Evolutionary conservation across 2,797 vertebrate species (phyloP).

Genomic region (Pogonophryne albipinna): DNA sequence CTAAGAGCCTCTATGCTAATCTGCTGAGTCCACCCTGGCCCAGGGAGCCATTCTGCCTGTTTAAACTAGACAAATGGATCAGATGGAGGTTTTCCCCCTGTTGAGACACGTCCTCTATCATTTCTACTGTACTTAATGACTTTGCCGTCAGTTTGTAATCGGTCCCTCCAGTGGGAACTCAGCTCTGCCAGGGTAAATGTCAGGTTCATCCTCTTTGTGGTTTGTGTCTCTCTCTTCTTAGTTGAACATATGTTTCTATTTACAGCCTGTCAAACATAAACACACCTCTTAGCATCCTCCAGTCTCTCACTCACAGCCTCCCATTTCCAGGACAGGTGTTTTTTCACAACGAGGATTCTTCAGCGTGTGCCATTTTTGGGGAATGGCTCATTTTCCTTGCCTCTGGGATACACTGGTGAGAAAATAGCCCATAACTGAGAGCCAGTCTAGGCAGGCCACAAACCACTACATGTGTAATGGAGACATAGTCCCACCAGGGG

Average conservation of each 20-base stretch:
- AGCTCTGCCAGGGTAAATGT: conserved; percentile 36
- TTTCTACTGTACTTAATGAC: conserved; percentile 28
- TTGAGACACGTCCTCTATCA: conserved; percentile 27
- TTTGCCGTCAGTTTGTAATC: conserved; percentile 39
- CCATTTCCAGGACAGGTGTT: conserved; percentile 50
- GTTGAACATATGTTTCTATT: conserved; percentile 17
- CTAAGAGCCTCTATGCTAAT: conserved; percentile 45
- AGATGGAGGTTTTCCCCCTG: conserved; percentile 1
- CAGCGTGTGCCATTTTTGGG: conserved; percentile 46
- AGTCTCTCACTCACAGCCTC: conserved; percentile 14
- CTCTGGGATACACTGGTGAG: conserved; percentile 55
- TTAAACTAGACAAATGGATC: conserved; percentile 33
- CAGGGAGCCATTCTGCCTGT: conserved; percentile 26
- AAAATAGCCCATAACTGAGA: conserved; percentile 63
- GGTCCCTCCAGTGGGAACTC: background rate
- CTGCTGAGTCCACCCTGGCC: conserved; percentile 41
- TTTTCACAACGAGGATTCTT: conserved; percentile 45
- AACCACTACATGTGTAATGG: conserved; percentile 54
- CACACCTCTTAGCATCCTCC: conserved; percentile 18
- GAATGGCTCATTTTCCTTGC: conserved; percentile 41
- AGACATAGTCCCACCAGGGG: conserved; percentile 62
- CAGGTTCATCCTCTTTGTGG: background rate
- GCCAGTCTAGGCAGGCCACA: conserved; percentile 48
- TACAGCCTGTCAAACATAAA: conserved; percentile 15
- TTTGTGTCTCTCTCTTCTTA: background rate